These are phyloP conservation scores for Heliconius aoede DNA, from an alignment of 2,888 invertebrate species.

Conservation along the genomic window DNA sequence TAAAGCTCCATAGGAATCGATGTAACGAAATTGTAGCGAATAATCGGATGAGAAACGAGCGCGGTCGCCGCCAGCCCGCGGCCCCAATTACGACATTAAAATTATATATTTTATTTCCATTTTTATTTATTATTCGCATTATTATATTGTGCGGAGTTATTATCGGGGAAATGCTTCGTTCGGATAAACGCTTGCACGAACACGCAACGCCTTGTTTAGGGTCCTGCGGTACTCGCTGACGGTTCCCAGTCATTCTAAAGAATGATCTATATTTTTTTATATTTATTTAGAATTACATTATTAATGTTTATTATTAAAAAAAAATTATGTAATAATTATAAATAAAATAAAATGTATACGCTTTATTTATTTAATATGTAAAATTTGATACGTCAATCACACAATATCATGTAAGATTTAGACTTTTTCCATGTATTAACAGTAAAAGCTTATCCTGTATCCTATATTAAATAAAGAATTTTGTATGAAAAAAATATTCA, in stretches of 20 bases:
- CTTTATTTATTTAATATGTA: too few relatives aligned
- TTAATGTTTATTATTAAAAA: too few relatives aligned
- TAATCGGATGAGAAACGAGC: conserved; percentile 66
- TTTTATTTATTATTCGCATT: conserved; percentile 84
- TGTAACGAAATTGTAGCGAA: conserved; percentile 63
- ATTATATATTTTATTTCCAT: conserved; percentile 84
- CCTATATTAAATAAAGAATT: not conserved
- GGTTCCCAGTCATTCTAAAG: conserved; percentile 29
- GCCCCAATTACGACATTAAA: conserved; percentile 83
- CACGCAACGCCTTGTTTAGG: conserved; percentile 68
- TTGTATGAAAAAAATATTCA: conserved; percentile 43
- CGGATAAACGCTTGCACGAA: conserved; percentile 77
- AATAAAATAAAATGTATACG: too few relatives aligned
- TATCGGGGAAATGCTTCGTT: conserved; percentile 84
- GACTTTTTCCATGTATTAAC: not conserved
- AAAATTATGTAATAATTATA: too few relatives aligned
- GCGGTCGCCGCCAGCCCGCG: conserved; percentile 63
- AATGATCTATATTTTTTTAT: not conserved
- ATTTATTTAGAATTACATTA: too few relatives aligned
- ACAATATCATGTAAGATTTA: not conserved
- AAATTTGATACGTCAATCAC: too few relatives aligned
- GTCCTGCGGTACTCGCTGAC: conserved; percentile 55
- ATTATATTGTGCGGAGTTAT: conserved; percentile 84
- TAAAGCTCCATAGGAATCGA: conserved; percentile 70
- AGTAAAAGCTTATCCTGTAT: not conserved